Evolutionary conservation across 1,140 invertebrate genomes (phyloP).

Genomic region (Cherax destructor): DNA sequence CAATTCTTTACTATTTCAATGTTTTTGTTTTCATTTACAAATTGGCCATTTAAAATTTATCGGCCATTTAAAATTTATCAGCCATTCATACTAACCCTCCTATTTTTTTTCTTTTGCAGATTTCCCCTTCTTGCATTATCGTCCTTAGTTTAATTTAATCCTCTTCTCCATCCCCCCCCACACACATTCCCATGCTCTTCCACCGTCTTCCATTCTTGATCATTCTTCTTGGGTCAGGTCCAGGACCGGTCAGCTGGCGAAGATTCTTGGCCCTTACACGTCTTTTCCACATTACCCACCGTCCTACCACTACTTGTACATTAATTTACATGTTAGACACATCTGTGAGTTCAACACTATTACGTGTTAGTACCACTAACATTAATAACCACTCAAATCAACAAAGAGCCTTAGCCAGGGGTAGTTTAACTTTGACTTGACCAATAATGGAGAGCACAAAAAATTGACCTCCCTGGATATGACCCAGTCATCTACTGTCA

Average conservation of each 20-base stretch:
- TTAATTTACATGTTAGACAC: neutral
- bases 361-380: neutral
- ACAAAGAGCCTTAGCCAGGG: neutral
- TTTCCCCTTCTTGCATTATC: no score
- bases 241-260: neutral
- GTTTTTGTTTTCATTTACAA: no score
- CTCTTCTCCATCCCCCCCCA: no score
- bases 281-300: neutral
- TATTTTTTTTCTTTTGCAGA: neutral
- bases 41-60: no score
- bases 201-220: no score
- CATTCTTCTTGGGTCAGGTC: neutral
- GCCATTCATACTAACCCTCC: neutral
- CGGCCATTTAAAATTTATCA: no score
- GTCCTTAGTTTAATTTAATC: no score
- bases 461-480: neutral
- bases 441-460: neutral
- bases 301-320: neutral
- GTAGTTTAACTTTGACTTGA: neutral
- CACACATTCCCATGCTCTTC: neutral
- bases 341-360: neutral
- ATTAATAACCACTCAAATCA: neutral
- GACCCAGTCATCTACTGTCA: conserved; percentile 9
- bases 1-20: no score
- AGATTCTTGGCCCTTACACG: neutral